A percentile compares a stretch with the other conserved stretches of the same genome.
Evolutionary conservation across 2,797 vertebrate species (phyloP).

Genomic region (Okamejei kenojei): DNA sequence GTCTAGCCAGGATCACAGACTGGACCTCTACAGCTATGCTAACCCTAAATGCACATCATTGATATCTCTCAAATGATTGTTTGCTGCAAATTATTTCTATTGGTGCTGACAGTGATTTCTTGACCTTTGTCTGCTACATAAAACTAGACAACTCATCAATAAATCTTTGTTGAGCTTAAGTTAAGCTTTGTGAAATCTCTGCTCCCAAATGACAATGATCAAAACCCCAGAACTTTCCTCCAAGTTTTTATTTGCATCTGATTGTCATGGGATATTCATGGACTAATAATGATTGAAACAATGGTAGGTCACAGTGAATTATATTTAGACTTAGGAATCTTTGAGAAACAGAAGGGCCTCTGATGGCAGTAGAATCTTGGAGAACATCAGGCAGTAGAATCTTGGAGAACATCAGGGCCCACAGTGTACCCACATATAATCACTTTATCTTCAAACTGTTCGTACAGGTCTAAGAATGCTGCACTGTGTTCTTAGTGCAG

Average conservation of each 20-base stretch:
- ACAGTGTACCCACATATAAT: neutral
- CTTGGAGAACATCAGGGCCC: neutral
- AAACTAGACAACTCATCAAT: neutral
- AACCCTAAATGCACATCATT: neutral
- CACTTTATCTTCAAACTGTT: neutral
- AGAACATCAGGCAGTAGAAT: neutral
- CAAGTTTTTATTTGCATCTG: neutral
- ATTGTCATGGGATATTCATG: neutral
- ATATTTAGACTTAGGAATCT: neutral
- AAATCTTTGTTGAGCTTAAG: slow-evolving; percentile 4
- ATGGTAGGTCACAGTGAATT: neutral
- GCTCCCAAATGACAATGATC: neutral
- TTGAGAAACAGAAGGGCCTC: neutral
- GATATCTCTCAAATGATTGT: neutral
- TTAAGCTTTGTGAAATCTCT: neutral
- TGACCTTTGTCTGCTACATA: neutral
- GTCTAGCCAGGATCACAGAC: neutral
- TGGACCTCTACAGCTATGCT: neutral
- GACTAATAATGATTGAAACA: neutral
- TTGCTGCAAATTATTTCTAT: neutral
- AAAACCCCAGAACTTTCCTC: neutral
- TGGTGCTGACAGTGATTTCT: neutral
- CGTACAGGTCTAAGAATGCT: neutral
- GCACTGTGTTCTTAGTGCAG: too few relatives aligned
- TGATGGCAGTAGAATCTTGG: too few relatives aligned